Base-by-base conservation (phyloP, 2,113 vertebrate species). In the Urocolius indicus region DNA sequence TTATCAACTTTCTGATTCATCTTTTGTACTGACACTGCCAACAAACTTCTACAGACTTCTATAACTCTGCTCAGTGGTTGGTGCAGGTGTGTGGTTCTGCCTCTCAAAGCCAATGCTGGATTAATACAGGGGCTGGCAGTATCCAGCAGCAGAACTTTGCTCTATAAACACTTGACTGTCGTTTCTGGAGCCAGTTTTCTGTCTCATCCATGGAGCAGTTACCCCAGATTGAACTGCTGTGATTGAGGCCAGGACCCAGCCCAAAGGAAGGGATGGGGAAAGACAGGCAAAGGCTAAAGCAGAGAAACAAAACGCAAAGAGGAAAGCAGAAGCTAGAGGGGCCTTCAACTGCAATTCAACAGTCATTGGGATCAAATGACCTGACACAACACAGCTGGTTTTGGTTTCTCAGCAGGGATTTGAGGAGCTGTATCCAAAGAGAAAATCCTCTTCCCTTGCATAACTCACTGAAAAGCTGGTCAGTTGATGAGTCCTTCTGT, bases 321-420 rank as follows among this genome's bases (percentile, higher is more conserved):
- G 29, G 66, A 74, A 45, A 34, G 45, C 75, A 78, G 66, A 48
- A 77, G 90, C 87, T 52, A 20, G 11, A 93, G 74, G 84, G 66
- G 52, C 69, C 55, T 6, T 63, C 55, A 46, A 4, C 2, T 17
- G 24, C 32, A 18, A 13, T 63, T 77, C 90, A 32, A 9, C 77
- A n/a, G 26, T 21, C 5, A 1, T 0, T 43, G 0, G 3, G 52
- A 62, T 74, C 72, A 8, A 88, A 65, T 16, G 81, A 87, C 58
- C 77, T n/a, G 84, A 89, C 91, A 55, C 84, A 19, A 75, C 74
- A 26, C 84, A 75, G 87, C 89, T 89, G 82, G 82, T 15, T 62
- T 30, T 4, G 57, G 80, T 23, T 69, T 29, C 77, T 26, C 71
- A 46, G 75, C 43, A 24, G 8, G 48, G 71, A 79, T 4, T 27